Base-by-base conservation (phyloP, 2,113 vertebrate species). In the Manacus vitellinus region DNA sequence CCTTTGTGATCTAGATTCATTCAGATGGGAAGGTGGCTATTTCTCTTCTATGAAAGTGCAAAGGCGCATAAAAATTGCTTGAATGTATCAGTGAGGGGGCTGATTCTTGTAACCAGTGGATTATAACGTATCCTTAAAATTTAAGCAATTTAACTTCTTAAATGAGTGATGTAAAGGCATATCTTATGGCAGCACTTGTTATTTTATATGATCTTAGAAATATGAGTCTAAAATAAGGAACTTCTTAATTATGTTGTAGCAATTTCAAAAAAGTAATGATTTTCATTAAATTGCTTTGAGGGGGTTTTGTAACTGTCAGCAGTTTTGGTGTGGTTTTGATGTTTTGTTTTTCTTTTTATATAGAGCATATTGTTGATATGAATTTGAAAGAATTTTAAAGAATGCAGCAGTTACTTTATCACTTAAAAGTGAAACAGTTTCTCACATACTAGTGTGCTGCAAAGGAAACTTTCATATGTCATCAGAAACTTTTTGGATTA, bases 1-100 rank as follows among this genome's bases (percentile, higher is more conserved):
- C 62, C 68, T 94, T 85, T 87, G 46, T 97, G 66, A 82, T 96
- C 58, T 94, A 85, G 91, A 77, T 91, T 46, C 27, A 85, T 92
- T 75, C 47, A 93, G 27, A 79, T 72, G 13, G 75, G 44, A 66
- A 47, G 20, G 62, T 68, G 54, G 70, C 55, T 82, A 33, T 88
- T 97, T 96, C 73, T 73, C 54, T 47, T 54, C 93, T 93, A 23
- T 92, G 61, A 10, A 88, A 81, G 82, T 95, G 89, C 83, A 92
- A 84, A 96, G 33, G 23, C 3, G 72, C 86, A 88, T 95, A 85
- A 95, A 94, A 92, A 68, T 67, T 47, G 66, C 80, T 75, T 95
- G 93, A 97, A 68, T 85, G 52, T 72, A 58, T 73, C 77, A 68
- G n/a, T 70, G 56, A 79, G 84, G 66, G 88, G 33, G 24, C 72